These are phyloP conservation scores for Hemistola chrysoprasaria DNA, from an alignment of 2,888 invertebrate genomes.

Conservation along the genomic window DNA sequence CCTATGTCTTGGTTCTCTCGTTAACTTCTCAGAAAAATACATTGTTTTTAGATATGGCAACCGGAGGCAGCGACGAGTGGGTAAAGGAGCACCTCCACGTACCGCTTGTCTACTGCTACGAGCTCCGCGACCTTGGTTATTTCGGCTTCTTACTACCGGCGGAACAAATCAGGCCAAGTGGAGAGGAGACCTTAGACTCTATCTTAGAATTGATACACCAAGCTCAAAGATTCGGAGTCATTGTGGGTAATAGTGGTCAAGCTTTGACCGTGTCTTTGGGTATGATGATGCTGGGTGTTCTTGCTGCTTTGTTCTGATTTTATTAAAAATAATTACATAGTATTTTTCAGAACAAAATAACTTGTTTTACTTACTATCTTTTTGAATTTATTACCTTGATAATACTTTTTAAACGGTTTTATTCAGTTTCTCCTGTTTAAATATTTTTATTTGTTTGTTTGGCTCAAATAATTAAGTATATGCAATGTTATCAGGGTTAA, in stretches of 20 bases:
- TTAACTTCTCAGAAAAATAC: no score
- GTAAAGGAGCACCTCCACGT: slow-evolving; percentile 52
- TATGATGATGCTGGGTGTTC: slow-evolving; percentile 3
- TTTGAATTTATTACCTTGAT: no score
- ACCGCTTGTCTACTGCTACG: slow-evolving; percentile 59
- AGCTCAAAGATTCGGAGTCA: slow-evolving; percentile 46
- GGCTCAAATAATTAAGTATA: no score
- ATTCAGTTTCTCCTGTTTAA: no score
- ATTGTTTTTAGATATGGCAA: slow-evolving; percentile 19
- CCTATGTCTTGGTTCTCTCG: no score
- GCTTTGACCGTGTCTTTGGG: slow-evolving; percentile 11
- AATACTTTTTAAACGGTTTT: no score
- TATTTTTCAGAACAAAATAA: no score
- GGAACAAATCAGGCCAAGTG: slow-evolving; percentile 79
- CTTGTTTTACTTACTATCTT: no score
- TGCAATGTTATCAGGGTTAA: no score
- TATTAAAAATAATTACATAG: neutral
- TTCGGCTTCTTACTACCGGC: slow-evolving; percentile 84
- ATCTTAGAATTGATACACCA: slow-evolving; percentile 62
- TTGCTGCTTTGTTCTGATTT: neutral
- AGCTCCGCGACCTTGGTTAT: slow-evolving; percentile 80
- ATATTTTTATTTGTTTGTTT: no score
- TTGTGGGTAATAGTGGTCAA: slow-evolving; percentile 25
- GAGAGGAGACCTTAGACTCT: slow-evolving; percentile 77
- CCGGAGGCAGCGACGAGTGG: slow-evolving; percentile 59